Evolutionary conservation across 2,113 vertebrate species (phyloP).

Genomic region (Sander vitreus): DNA sequence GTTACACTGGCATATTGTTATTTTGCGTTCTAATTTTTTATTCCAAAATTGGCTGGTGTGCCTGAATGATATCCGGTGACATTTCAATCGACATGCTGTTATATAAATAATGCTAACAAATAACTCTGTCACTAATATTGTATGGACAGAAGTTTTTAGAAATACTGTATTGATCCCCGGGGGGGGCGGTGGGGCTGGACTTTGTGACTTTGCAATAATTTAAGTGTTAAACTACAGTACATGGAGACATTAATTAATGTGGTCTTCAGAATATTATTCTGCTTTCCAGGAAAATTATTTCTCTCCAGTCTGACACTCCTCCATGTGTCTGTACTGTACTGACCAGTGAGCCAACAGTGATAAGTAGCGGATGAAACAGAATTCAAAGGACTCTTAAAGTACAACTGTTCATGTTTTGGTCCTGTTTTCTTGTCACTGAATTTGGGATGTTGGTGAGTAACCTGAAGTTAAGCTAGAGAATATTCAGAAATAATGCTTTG

Average conservation of each 20-base stretch:
- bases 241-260: background rate
- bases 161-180: too few relatives aligned
- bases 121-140: background rate
- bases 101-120: background rate
- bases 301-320: background rate
- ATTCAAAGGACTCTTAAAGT: background rate
- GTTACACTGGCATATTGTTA: background rate
- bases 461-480: background rate
- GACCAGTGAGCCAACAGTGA: background rate
- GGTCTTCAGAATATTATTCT: background rate
- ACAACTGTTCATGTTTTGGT: slow-evolving; percentile 1
- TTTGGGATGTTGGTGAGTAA: background rate
- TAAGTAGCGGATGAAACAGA: background rate
- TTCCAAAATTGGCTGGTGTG: background rate
- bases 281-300: slow-evolving; percentile 17
- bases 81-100: background rate
- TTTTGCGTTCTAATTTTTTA: background rate
- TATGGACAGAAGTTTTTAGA: background rate
- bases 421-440: background rate
- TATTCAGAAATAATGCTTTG: background rate
- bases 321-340: background rate
- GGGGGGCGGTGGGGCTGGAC: too few relatives aligned
- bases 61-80: background rate
- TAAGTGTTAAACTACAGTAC: background rate
- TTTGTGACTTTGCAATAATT: background rate